phyloP scores from a whole-genome alignment of 2,888 invertebrate genomes.

The Cheilosia urbana region DNA sequence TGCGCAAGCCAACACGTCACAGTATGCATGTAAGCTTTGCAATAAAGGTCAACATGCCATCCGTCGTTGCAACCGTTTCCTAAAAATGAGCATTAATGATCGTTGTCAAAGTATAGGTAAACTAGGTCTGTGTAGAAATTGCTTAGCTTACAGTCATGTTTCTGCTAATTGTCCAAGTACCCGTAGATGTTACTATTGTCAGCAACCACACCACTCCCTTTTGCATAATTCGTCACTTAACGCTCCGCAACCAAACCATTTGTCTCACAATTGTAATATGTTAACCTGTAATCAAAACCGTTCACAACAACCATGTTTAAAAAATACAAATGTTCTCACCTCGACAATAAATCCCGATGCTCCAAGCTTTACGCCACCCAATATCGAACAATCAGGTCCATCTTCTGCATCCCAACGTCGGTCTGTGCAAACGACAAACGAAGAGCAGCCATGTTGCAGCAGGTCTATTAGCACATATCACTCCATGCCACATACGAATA shows the following conservation, averaged over 20 bases:
- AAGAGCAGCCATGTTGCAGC: background rate
- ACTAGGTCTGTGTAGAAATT: constrained; percentile 1
- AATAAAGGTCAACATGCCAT: background rate
- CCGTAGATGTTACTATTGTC: background rate
- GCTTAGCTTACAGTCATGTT: background rate
- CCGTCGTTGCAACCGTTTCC: background rate
- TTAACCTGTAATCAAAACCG: background rate
- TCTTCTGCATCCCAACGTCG: background rate
- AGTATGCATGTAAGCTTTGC: background rate
- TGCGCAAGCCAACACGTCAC: background rate
- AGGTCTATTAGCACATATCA: no score
- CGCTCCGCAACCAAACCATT: background rate
- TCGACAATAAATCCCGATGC: background rate
- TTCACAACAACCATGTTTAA: background rate
- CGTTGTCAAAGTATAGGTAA: background rate
- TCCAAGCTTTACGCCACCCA: no score
- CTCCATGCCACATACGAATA: background rate
- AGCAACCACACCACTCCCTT: constrained; percentile 14
- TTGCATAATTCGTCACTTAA: background rate
- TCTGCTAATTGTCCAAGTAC: constrained; percentile 6
- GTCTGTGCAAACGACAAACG: background rate
- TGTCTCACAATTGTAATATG: background rate
- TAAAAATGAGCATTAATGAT: constrained; percentile 5
- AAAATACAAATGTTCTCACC: background rate
- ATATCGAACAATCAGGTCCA: background rate